Conservation (phyloP, 2,113 vertebrate species). For the Sarotherodon lohbergeri region DNA sequence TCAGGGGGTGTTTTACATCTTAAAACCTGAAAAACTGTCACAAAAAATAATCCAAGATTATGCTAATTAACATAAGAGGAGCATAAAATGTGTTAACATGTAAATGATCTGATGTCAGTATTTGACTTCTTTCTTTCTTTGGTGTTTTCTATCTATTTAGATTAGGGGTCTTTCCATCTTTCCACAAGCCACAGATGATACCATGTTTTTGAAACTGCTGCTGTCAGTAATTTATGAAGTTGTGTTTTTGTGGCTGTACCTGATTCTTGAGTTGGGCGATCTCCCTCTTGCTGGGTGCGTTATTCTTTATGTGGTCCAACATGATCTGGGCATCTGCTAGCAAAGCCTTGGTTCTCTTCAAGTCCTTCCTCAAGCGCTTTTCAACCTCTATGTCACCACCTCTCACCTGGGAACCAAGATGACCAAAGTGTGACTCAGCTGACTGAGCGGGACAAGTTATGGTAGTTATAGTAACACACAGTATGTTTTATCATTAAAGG, state of each 20-base stretch:
- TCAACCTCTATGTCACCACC: slow-evolving; percentile 87
- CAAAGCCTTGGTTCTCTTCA: slow-evolving; percentile 94
- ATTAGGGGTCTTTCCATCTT: not conserved
- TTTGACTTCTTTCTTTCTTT: not conserved
- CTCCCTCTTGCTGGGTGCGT: slow-evolving; percentile 93
- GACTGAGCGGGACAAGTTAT: not conserved
- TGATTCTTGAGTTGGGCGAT: slow-evolving; percentile 96
- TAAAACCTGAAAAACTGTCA: not conserved
- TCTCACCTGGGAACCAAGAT: slow-evolving; percentile 75
- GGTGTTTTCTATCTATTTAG: not conserved
- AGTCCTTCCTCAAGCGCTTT: slow-evolving; percentile 89
- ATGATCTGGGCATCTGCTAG: slow-evolving; percentile 94
- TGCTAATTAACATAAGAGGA: not conserved
- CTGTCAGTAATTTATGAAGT: not conserved
- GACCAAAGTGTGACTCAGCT: not conserved
- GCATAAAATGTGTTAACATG: not conserved
- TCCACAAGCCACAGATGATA: not conserved
- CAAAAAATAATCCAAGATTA: not conserved
- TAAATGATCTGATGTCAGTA: not conserved
- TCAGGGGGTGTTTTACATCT: fast-evolving
- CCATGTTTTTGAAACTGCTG: not conserved
- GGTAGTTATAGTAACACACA: not conserved
- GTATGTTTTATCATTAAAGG: not conserved
- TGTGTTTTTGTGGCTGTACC: slow-evolving; percentile 59
- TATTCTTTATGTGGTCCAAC: slow-evolving; percentile 98